Base-by-base conservation (phyloP, 2,797 vertebrate species). In the Neoniphon sammara region DNA sequence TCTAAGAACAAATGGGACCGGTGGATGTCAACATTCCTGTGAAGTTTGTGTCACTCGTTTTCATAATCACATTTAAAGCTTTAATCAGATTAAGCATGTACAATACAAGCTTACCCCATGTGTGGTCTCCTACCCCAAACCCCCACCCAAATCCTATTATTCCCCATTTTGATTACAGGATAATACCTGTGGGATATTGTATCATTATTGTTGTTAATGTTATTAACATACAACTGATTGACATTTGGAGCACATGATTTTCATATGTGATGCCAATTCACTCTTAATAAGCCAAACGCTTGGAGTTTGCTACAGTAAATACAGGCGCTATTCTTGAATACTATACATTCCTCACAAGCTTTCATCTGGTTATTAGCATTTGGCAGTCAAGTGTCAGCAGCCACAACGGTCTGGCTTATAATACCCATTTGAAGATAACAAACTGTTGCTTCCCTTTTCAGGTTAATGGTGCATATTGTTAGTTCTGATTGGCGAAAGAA, bases 151-250 rank as follows among this genome's bases (percentile, higher is more conserved):
- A 94, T 91, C 93, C 88, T 91, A 90, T 93, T 93, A 93, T 89
- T 90, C 90, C 85, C 77, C 84, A 86, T 93, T 92, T 93, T 90
- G 89, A 92, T 92, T 90, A 92, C 86, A 80, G 88, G 87, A 89
- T 94, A 93, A 93, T 92, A 91, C 91, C 91, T 92, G 92, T 93
- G 92, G 92, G 93, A 94, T 92, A 93, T 93, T 91, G 87, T 84
- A 92, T 93, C 91, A 87, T 91, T 92, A 89, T 87, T 88, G 82
- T 89, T 89, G 85, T 61, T 88, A 89, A 90, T 88, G 84, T 85
- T 73, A 89, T 84, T 91, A 91, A 89, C 79, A 80, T 87, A 70
- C 74, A 74, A 66, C 74, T 78, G 84, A 89, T 75, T 88, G 89
- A 89, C 82, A 78, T 70, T 63, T 53, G 27, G 66, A 60, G 85